phyloP scores from a whole-genome alignment of 2,113 vertebrate species.

The Labrus mixtus region DNA sequence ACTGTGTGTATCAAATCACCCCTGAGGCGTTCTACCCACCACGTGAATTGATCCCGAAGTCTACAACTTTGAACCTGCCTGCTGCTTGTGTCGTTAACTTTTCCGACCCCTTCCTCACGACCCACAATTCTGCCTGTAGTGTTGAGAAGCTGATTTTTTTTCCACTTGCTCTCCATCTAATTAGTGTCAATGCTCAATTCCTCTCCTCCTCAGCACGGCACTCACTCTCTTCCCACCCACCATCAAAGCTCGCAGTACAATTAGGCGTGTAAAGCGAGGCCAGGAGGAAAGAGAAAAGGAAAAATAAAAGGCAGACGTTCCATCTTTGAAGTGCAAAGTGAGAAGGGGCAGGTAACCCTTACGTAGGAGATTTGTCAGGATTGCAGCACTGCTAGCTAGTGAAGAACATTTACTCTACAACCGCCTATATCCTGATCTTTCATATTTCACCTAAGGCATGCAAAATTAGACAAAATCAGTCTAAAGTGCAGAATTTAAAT shows the following conservation, averaged over 20 bases:
- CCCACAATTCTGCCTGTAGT: conserved; percentile 44
- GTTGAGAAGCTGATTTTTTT: conserved; percentile 43
- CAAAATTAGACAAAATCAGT: conserved; percentile 9
- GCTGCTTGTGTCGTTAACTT: conserved; percentile 32
- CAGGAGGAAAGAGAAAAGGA: conserved; percentile 35
- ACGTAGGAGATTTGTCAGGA: conserved; percentile 58
- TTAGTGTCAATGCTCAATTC: conserved; percentile 75
- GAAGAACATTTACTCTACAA: conserved; percentile 23
- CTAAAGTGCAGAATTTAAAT: not conserved
- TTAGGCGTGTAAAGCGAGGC: conserved; percentile 70
- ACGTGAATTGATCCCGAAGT: conserved; percentile 18
- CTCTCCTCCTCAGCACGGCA: conserved; percentile 52
- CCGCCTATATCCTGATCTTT: conserved; percentile 12
- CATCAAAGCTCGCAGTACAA: conserved; percentile 80
- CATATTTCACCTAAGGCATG: not conserved
- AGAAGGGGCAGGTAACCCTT: conserved; percentile 64
- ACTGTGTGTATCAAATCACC: conserved; percentile 16
- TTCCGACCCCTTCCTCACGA: conserved; percentile 15
- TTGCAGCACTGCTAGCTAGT: conserved; percentile 38
- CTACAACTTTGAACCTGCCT: conserved; percentile 26
- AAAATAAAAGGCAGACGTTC: conserved; percentile 46
- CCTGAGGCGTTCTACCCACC: conserved; percentile 33
- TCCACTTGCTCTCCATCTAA: conserved; percentile 69
- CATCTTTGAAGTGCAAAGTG: conserved; percentile 82
- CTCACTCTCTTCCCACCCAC: conserved; percentile 70